Base-by-base conservation (phyloP, 92 coral and sea anemone species). In the Siderastrea siderea region DNA sequence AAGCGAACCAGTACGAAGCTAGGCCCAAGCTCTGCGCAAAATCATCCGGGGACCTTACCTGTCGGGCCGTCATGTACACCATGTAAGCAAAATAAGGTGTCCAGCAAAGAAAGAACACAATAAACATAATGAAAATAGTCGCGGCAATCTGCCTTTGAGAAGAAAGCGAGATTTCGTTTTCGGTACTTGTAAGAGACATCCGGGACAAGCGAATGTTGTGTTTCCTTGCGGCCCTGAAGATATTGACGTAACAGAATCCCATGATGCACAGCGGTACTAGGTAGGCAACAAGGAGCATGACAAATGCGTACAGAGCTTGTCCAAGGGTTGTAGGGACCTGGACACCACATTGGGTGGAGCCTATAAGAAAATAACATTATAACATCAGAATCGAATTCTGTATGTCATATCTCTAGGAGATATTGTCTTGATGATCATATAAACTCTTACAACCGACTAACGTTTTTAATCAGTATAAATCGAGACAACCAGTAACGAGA, bases 31-130 rank as follows among this genome's bases (percentile, higher is more conserved):
- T 89, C 57, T 78, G 84, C 17, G 82, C 75, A 49, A 70, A 77
- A 53, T 50, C 83, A 74, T 78, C 79, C 46, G 52, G 77, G 77
- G 45, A 79, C 49, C 62, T 51, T 19, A 86, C 68, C 47, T 86
- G 93, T 65, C 64, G 60, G 54, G 85, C 82, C 1, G 93, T 85
- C 78, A 95, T 15, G 79, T 85, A 92, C 9, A 85, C 55, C 74
- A 90, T 87, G 75, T 87, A 88, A 17, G 74, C 79, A 46, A 95
- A 93, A 70, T 84, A 93, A 26, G 98, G 98, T 68, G 95, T 84
- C 98, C 98, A 95, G 55, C 98, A 95, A n/a, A 93, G 1, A 7
- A 93, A 51, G 50, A 92, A 95, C 4, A 84, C 93, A 61, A 93
- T 64, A 44, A 95, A 79, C 95, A 95, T 81, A 3, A 95, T 81